Percentiles rank a stretch among this genome's conserved stretches.
Conservation (phyloP, 2,797 vertebrate species). For the Toxotes lorentzi region DNA sequence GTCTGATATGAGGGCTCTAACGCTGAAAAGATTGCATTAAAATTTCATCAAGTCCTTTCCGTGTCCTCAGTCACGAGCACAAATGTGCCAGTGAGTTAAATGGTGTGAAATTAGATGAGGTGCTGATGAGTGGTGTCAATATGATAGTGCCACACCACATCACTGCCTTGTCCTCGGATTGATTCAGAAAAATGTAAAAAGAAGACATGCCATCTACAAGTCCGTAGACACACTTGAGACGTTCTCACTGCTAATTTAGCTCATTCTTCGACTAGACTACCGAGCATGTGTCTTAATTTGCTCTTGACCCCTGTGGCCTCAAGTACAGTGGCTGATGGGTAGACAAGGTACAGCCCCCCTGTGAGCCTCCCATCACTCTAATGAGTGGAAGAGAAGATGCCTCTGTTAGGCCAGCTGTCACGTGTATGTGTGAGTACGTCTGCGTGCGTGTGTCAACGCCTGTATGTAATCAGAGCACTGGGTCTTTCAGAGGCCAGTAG, state of each 20-base stretch:
- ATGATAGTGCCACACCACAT: slow-evolving; percentile 2
- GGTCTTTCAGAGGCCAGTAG: slow-evolving; percentile 39
- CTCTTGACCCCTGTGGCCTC: slow-evolving; percentile 23
- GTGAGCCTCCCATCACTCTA: slow-evolving; percentile 46
- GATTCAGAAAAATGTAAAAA: background rate
- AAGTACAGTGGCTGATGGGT: slow-evolving; percentile 20
- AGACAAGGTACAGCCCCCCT: slow-evolving; percentile 6
- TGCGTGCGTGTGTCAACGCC: slow-evolving; percentile 13
- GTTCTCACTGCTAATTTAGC: slow-evolving; percentile 19
- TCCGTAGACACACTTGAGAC: background rate
- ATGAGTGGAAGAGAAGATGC: slow-evolving; percentile 49
- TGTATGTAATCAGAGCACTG: slow-evolving; percentile 60
- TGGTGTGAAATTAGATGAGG: slow-evolving; percentile 49
- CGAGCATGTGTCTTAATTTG: slow-evolving; percentile 34
- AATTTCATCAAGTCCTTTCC: slow-evolving; percentile 53
- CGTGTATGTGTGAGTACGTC: slow-evolving; percentile 6
- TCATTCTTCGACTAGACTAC: background rate
- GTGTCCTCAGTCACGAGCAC: slow-evolving; percentile 16
- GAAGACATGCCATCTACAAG: background rate
- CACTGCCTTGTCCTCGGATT: background rate
- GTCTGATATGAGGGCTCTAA: slow-evolving; percentile 27
- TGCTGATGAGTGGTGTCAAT: slow-evolving; percentile 22
- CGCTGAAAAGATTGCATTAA: slow-evolving; percentile 49
- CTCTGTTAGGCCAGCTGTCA: slow-evolving; percentile 55
- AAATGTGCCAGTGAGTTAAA: slow-evolving; percentile 45